A percentile compares a stretch with the other conserved stretches of the same genome.
Conservation (phyloP, 1,140 invertebrate species). For the Solen grandis region DNA sequence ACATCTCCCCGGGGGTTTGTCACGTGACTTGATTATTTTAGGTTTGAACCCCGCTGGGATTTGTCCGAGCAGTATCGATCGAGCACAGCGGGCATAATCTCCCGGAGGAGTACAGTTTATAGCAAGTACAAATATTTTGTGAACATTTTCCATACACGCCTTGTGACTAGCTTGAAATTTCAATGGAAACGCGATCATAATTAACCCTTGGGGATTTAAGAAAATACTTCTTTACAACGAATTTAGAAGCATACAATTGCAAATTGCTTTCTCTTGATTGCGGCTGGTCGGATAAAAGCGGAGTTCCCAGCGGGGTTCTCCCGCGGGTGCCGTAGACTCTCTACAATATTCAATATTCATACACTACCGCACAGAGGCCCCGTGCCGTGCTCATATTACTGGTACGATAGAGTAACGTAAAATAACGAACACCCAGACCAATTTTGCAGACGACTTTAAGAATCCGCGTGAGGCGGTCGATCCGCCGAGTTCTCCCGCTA, state of each 20-base stretch:
- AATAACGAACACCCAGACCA: slow-evolving; percentile 45
- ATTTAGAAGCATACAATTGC: slow-evolving; percentile 46
- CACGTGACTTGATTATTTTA: slow-evolving; percentile 55
- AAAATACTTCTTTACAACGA: slow-evolving; percentile 54
- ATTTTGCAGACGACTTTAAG: slow-evolving; percentile 51
- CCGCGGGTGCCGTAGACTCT: slow-evolving; percentile 35
- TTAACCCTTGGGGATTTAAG: slow-evolving; percentile 49
- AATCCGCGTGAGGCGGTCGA: slow-evolving; percentile 35
- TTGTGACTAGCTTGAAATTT: slow-evolving; percentile 32
- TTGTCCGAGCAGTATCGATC: slow-evolving; percentile 49
- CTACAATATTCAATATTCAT: slow-evolving; percentile 54
- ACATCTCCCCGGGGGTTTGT: slow-evolving; percentile 35
- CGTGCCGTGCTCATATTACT: slow-evolving; percentile 47
- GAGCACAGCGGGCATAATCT: slow-evolving; percentile 41
- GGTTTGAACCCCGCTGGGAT: slow-evolving; percentile 56
- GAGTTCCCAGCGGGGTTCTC: slow-evolving; percentile 29
- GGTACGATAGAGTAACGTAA: slow-evolving; percentile 48
- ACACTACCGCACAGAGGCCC: slow-evolving; percentile 33
- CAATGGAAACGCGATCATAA: slow-evolving; percentile 50
- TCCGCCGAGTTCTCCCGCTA: too few relatives aligned
- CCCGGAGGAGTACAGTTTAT: slow-evolving; percentile 18
- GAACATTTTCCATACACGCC: slow-evolving; percentile 35
- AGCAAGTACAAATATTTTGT: slow-evolving; percentile 41
- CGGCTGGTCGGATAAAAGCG: slow-evolving; percentile 43
- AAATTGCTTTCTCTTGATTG: slow-evolving; percentile 54